These are phyloP conservation scores for Sesamia inferens DNA, from an alignment of 2,888 invertebrate species.

Conservation along the genomic window DNA sequence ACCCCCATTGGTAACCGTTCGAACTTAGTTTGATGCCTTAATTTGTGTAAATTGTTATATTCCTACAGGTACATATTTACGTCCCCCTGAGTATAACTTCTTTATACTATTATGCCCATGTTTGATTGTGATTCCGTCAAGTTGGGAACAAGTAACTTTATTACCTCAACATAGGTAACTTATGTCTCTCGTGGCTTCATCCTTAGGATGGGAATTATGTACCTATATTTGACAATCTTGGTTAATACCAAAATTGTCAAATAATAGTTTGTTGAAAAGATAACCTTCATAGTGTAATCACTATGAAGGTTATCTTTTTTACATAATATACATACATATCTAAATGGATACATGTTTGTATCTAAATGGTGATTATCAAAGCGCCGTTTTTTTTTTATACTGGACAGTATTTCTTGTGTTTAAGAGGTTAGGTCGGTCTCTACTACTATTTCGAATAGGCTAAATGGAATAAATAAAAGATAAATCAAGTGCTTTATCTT, in stretches of 20 bases:
- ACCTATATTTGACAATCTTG: neutral
- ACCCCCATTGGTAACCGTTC: neutral
- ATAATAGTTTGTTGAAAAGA: no score
- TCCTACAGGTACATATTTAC: neutral
- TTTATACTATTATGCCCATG: neutral
- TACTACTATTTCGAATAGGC: no score
- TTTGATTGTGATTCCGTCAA: slow-evolving; percentile 16
- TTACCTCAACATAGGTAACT: slow-evolving; percentile 12
- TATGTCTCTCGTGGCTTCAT: slow-evolving; percentile 22
- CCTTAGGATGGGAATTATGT: neutral
- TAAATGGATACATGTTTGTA: no score
- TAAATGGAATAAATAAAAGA: no score
- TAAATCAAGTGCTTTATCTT: no score
- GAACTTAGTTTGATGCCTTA: neutral
- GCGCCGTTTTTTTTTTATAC: no score
- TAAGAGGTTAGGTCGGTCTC: no score
- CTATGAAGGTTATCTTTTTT: neutral
- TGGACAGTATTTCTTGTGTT: no score
- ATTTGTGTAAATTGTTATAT: neutral
- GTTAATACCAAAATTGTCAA: no score
- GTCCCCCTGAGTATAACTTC: neutral
- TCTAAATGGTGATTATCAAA: neutral
- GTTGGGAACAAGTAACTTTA: slow-evolving; percentile 14
- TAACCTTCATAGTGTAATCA: no score
- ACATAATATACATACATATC: no score